Evolutionary conservation across 2,113 vertebrate species (phyloP), one percentile per base, ranked within the genome.

Genomic region (Rhynchomys soricoides): DNA sequence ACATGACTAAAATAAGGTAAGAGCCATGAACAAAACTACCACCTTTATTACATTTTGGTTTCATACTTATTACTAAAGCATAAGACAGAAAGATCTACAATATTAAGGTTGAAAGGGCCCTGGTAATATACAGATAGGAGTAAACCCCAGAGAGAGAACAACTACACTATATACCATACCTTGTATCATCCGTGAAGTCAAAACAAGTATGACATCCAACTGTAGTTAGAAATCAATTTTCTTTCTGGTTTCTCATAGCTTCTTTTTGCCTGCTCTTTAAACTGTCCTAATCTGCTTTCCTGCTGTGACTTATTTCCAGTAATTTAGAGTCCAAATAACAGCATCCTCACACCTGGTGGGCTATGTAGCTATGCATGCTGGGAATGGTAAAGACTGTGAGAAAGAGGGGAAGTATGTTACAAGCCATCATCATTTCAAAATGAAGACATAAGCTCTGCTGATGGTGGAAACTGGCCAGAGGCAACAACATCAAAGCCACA

Each of bases 261-360:
- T 95, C 34, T 95, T 86, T 95, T 95, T 92, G 37, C 7, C 82
- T 57, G 93, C 74, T 91, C 71, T 95, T 96, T 95, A 93, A 97
- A 95, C 78, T 85, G 19, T 82, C 94, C 93, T 97, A 97, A 97
- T 96, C 88, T 96, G 93, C 93, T 93, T 96, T 96, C 97, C 97
- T 22, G 43, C 96, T 96, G 97, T 94, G 97, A 94, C 90, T 97
- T 97, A 96, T 97, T 96, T 97, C 94, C 1, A 0, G 86, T 95
- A 96, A 95, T 71, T 59, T 79, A 85, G 48, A 91, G 93, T 95
- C 66, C 74, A 62, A 64, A 90, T 95, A 95, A 87, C 55, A 90
- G 89, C 90, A 91, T 96, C 86, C 78, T 93, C 94, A 22, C 45
- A 70, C 95, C 96, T 68, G 70, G 93, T 86, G 88, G 77, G 88